Evolutionary conservation across 1,140 invertebrate species (phyloP), one percentile per base, ranked within the genome.

Genomic region (Pygmarrhopalites habei): DNA sequence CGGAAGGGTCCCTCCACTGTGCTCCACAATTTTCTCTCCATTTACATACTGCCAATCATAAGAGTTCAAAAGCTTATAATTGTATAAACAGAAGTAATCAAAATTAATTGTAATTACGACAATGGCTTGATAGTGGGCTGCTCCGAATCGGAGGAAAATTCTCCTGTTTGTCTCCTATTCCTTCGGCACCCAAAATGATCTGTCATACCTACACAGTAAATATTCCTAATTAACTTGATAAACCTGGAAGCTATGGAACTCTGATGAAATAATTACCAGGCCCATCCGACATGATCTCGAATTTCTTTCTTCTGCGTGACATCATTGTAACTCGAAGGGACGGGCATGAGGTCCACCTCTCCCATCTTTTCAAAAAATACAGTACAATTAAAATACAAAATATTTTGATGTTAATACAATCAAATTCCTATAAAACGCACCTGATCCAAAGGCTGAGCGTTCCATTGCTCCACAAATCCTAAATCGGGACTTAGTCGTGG

Each of bases 271-370:
- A n/a, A n/a, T n/a, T n/a, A n/a, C n/a, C n/a, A n/a, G n/a, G n/a
- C n/a, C 84, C n/a, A n/a, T n/a, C n/a, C n/a, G n/a, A n/a, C n/a
- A n/a, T n/a, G n/a, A n/a, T n/a, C n/a, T n/a, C n/a, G n/a, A n/a
- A n/a, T n/a, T n/a, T n/a, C n/a, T n/a, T n/a, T n/a, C n/a, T n/a
- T n/a, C n/a, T n/a, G n/a, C 0, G 90, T 92, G 17, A 98, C 84
- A 73, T 99, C 95, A 75, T 99, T 99, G 78, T 92, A 99, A 69
- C 92, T 95, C 0, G 91, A 85, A 0, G 95, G 95, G 17, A 98
- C 94, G 21, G 95, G 93, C 92, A 97, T 96, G 23, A 85, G 81
- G 35, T 82, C 80, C 0, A 80, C 77, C 58, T 76, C 60, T 17
- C 73, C 74, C 29, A 67, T 72, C 66, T 73, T 29, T 14, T 46